Percentiles rank a stretch among this genome's conserved stretches.
Evolutionary conservation across 2,888 invertebrate genomes (phyloP).

Genomic region (Dermolepida albohirtum): DNA sequence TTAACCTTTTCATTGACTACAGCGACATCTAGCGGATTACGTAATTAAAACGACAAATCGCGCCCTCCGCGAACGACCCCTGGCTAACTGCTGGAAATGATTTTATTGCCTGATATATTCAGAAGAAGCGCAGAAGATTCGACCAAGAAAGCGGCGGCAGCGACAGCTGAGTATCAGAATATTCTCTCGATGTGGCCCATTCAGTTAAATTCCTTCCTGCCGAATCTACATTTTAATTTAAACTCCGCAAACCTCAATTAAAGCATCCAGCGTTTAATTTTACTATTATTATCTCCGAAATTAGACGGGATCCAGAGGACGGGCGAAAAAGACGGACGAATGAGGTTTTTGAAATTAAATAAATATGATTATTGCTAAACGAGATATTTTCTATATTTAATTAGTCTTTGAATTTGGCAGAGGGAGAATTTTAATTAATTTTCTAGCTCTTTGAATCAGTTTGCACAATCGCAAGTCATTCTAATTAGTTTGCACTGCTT

Average conservation of each 20-base stretch:
- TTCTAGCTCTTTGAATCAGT: neutral
- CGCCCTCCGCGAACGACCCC: constrained; percentile 45
- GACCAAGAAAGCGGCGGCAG: neutral
- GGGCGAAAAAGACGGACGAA: constrained; percentile 18
- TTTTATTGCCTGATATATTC: constrained; percentile 54
- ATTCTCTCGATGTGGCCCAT: constrained; percentile 51
- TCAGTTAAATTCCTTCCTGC: constrained; percentile 55
- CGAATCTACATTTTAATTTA: constrained; percentile 62
- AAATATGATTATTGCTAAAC: constrained; percentile 33
- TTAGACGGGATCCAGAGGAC: constrained; percentile 29
- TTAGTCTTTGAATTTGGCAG: constrained; percentile 22
- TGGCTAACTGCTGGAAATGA: constrained; percentile 50
- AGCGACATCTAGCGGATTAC: constrained; percentile 23
- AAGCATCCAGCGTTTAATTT: constrained; percentile 46
- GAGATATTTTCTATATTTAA: constrained; percentile 36
- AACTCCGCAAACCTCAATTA: constrained; percentile 53
- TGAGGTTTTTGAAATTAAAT: constrained; percentile 30
- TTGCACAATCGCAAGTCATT: too few species aligned
- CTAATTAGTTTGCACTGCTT: too few species aligned
- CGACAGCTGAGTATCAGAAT: neutral
- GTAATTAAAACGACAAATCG: constrained; percentile 41
- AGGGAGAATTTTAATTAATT: constrained; percentile 27
- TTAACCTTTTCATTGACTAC: constrained; percentile 30
- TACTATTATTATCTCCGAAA: constrained; percentile 45
- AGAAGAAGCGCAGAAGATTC: constrained; percentile 11